These are phyloP conservation scores for Erebia aethiops DNA, from an alignment of 2,888 invertebrate species.

Conservation along the genomic window DNA sequence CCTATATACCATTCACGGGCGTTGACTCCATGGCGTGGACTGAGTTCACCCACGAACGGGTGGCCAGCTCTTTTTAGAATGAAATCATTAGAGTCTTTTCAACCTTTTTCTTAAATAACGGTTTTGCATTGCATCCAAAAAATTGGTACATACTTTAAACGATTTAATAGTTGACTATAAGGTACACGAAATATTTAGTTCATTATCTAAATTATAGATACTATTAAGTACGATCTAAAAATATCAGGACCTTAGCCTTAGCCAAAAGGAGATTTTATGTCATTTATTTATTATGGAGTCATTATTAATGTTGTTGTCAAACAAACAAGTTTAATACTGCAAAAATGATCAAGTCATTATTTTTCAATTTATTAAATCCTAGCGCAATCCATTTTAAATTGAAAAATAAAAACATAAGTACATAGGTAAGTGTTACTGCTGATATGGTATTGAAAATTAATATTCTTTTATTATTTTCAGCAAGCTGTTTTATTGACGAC, in stretches of 20 bases:
- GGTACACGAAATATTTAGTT: not conserved
- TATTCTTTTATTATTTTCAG: not conserved
- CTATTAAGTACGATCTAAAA: not conserved
- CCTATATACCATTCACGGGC: conserved; percentile 75
- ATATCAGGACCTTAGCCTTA: not conserved
- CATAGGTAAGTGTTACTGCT: too few species aligned
- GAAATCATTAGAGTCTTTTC: conserved; percentile 36
- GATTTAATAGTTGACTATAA: not conserved
- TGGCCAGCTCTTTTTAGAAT: conserved; percentile 31
- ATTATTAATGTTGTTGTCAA: too few species aligned
- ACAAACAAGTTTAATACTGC: too few species aligned
- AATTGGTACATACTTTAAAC: not conserved
- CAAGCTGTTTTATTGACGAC: not conserved
- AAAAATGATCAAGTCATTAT: not conserved
- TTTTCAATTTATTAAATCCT: not conserved
- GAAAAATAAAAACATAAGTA: too few species aligned
- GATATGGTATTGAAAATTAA: not conserved
- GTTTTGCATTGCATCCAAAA: conserved; percentile 31
- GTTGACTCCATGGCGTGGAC: conserved; percentile 68
- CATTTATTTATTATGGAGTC: too few species aligned
- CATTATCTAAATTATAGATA: not conserved
- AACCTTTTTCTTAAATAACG: conserved; percentile 28
- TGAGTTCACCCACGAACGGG: conserved; percentile 31
- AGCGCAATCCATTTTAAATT: not conserved
- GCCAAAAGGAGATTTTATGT: not conserved